A percentile compares a stretch with the other conserved stretches of the same genome.
Conservation (phyloP, 2,888 invertebrate species). For the Anaspis maculata region DNA sequence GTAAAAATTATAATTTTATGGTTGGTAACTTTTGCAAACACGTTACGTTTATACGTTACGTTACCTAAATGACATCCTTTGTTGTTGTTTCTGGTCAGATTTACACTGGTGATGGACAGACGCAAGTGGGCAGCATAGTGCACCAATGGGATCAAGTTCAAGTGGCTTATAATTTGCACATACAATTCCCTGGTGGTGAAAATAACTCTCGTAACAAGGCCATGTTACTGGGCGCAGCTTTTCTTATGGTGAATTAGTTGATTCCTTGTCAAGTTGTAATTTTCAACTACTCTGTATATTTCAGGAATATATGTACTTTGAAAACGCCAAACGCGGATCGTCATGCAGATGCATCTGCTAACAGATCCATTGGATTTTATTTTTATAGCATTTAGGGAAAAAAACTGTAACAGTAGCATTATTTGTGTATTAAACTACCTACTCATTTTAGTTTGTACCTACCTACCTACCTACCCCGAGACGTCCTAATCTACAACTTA, state of each 20-base stretch:
- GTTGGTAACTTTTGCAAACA: too few relatives aligned
- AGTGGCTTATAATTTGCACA: constrained; percentile 63
- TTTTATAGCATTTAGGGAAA: too few relatives aligned
- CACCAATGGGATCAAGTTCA: constrained; percentile 64
- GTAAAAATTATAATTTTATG: constrained; percentile 56
- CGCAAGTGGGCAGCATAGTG: constrained; percentile 58
- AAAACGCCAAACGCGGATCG: constrained; percentile 41
- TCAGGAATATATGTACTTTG: constrained; percentile 61
- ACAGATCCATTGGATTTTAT: too few relatives aligned
- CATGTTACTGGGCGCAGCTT: constrained; percentile 68
- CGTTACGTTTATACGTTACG: background rate
- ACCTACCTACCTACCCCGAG: too few relatives aligned
- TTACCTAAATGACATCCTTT: background rate
- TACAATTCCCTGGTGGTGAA: constrained; percentile 64
- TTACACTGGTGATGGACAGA: constrained; percentile 49
- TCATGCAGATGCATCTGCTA: constrained; percentile 28
- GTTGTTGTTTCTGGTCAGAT: constrained; percentile 40
- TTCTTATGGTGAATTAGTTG: constrained; percentile 64
- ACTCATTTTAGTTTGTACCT: too few relatives aligned
- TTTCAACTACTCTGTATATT: too few relatives aligned
- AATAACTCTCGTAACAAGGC: constrained; percentile 72
- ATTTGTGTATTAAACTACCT: too few relatives aligned
- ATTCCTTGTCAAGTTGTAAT: constrained; percentile 1
- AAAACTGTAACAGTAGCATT: too few relatives aligned
- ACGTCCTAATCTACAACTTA: too few relatives aligned